Evolutionary conservation across 1,140 invertebrate species (phyloP).

Genomic region (Cylas formicarius): DNA sequence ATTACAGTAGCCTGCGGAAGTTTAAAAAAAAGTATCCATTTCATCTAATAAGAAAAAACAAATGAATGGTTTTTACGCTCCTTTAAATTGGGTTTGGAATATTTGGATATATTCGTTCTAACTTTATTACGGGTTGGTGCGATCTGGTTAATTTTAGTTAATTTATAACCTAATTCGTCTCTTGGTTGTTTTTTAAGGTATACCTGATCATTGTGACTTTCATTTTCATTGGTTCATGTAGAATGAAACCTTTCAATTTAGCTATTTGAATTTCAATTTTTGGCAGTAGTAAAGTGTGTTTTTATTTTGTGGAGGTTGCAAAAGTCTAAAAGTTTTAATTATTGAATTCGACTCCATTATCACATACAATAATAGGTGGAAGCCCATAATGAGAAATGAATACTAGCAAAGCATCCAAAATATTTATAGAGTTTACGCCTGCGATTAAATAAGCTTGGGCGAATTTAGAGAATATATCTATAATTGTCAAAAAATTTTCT

Average conservation of each 20-base stretch:
- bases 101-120: constrained; percentile 1
- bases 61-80: constrained; percentile 1
- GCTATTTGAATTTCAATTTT: constrained; percentile 5
- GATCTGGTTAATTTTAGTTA: not conserved
- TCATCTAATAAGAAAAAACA: no score
- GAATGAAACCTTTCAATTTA: constrained; percentile 5
- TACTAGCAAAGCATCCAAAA: constrained; percentile 1
- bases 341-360: not conserved
- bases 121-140: constrained; percentile 3
- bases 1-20: no score
- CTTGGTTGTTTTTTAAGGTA: constrained; percentile 2
- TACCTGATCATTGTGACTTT: not conserved
- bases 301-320: constrained; percentile 4
- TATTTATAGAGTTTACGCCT: constrained; percentile 3
- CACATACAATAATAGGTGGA: constrained; percentile 5
- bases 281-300: not conserved
- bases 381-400: constrained; percentile 3
- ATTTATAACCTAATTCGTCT: not conserved
- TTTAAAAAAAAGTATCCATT: no score
- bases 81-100: constrained; percentile 4
- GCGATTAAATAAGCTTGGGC: no score
- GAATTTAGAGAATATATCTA: no score
- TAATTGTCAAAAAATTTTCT: no score
- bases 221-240: constrained; percentile 5
- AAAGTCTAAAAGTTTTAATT: not conserved